Evolutionary conservation across 1,140 invertebrate genomes (phyloP).

Genomic region (Brachionus manjavacas): DNA sequence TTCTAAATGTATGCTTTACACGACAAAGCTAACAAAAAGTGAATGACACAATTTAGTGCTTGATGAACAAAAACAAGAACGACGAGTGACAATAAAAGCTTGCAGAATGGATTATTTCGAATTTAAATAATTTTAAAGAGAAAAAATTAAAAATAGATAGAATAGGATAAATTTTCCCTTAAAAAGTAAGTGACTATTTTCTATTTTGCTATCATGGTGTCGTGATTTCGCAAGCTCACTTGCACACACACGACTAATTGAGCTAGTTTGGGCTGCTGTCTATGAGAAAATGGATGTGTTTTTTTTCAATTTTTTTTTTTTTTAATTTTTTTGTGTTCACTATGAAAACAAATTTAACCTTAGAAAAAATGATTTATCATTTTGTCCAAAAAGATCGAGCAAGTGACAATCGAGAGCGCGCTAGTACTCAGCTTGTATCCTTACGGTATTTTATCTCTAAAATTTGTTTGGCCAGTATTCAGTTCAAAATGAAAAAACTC

Average conservation of each 20-base stretch:
- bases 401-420: constrained; percentile 4
- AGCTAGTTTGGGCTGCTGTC: background rate
- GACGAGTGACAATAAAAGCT: constrained; percentile 25
- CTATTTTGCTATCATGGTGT: background rate
- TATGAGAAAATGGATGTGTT: constrained; percentile 2
- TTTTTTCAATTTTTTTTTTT: background rate
- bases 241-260: background rate
- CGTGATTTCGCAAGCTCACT: background rate
- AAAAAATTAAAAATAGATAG: constrained; percentile 34
- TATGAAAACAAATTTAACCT: constrained; percentile 29
- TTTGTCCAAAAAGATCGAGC: constrained; percentile 7
- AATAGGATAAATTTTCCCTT: background rate
- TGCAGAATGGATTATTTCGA: constrained; percentile 11
- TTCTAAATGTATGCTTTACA: constrained; percentile 20
- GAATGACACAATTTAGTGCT: constrained; percentile 36
- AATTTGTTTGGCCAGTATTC: constrained; percentile 22
- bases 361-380: constrained; percentile 32
- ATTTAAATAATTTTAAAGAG: background rate
- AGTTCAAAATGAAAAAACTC: background rate
- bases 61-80: background rate
- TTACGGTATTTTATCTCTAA: constrained; percentile 36
- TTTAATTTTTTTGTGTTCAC: background rate
- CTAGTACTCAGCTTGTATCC: background rate
- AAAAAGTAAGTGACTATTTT: constrained; percentile 28
- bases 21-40: background rate